A percentile compares a stretch with the other conserved stretches of the same genome.
These are phyloP conservation scores for Cirrhinus mrigala DNA, from an alignment of 2,797 vertebrate species.

Conservation along the genomic window DNA sequence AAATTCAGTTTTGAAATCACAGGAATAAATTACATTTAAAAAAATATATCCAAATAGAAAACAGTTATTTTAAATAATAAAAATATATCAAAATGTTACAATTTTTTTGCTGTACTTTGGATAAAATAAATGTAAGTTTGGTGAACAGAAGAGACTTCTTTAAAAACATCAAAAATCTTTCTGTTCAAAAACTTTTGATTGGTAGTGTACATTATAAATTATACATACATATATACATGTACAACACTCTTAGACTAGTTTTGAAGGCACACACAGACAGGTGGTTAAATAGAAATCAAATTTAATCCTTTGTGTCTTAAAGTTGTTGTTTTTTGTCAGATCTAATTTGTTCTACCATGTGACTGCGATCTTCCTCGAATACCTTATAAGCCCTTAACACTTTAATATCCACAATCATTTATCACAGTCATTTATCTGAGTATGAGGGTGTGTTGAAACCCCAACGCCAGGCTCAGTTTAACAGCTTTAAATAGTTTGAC, in stretches of 20 bases:
- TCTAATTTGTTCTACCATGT: not conserved
- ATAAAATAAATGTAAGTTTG: no score
- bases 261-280: not conserved
- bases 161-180: no score
- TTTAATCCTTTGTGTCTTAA: not conserved
- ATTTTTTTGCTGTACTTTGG: no score
- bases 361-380: not conserved
- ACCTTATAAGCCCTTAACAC: not conserved
- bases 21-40: no score
- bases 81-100: no score
- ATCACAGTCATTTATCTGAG: not conserved
- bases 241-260: not conserved
- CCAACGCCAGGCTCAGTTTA: not conserved
- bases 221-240: not conserved
- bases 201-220: not conserved
- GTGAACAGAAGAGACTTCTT: no score
- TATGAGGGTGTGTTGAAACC: not conserved
- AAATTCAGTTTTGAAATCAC: no score
- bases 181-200: no score
- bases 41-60: no score
- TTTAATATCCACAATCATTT: not conserved
- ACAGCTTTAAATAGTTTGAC: not conserved
- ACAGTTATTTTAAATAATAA: no score
- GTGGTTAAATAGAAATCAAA: not conserved
- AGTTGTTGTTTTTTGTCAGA: not conserved